Conservation (phyloP, 2,113 vertebrate species). For the Petromus typicus region DNA sequence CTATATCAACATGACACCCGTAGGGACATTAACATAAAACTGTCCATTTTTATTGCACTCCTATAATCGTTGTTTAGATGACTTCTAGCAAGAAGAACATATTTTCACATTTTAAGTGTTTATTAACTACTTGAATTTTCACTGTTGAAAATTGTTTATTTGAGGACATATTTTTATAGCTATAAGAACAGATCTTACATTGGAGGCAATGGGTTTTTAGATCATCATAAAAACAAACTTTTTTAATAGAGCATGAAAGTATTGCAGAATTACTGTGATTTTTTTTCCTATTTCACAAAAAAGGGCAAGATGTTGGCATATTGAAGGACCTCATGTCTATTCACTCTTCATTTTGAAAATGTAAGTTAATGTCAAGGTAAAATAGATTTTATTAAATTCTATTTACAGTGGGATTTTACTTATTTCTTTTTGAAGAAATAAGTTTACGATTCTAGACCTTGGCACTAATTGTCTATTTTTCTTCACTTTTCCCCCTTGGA, state of each 20-base stretch:
- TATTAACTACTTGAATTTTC: conserved; percentile 27
- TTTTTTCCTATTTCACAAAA: not conserved
- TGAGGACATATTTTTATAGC: conserved; percentile 42
- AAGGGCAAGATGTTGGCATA: not conserved
- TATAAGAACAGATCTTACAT: not conserved
- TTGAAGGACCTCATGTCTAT: not conserved
- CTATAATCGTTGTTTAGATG: not conserved
- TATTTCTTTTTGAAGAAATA: not conserved
- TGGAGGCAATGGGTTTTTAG: not conserved
- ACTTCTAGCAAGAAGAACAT: not conserved
- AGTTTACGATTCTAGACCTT: conserved; percentile 4
- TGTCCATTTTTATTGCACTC: not conserved
- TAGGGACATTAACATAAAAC: not conserved
- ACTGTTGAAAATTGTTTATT: conserved; percentile 13
- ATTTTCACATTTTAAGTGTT: conserved; percentile 46
- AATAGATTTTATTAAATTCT: not conserved
- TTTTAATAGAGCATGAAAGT: conserved; percentile 24
- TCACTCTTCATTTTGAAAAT: not conserved
- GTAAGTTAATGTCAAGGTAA: not conserved
- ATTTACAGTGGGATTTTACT: not conserved
- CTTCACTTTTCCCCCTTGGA: not conserved
- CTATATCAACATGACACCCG: not conserved
- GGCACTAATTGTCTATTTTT: not conserved
- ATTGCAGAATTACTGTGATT: not conserved
- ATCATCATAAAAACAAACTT: not conserved